Evolutionary conservation across 2,888 invertebrate species (phyloP).

Genomic region (Eurytoma adleriae): DNA sequence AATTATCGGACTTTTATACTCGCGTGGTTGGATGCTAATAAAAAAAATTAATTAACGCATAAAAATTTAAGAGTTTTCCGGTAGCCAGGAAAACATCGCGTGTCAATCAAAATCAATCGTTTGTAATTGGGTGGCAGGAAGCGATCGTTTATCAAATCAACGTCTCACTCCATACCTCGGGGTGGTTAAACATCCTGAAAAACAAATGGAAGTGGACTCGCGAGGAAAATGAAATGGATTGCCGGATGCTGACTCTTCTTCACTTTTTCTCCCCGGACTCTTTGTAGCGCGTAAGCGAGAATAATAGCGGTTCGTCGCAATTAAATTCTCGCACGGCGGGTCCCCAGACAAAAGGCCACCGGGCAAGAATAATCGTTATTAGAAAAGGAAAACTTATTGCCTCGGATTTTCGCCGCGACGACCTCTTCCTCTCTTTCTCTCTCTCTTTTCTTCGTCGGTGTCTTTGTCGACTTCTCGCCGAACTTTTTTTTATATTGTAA

Average conservation of each 20-base stretch:
- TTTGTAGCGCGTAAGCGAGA: constrained; percentile 51
- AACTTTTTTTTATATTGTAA: constrained; percentile 6
- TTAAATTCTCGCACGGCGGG: constrained; percentile 53
- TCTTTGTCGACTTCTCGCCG: too few species aligned
- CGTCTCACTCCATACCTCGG: too few species aligned
- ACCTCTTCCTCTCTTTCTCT: constrained; percentile 29
- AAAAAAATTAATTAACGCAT: too few species aligned
- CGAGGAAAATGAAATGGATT: constrained; percentile 46
- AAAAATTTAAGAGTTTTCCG: too few species aligned
- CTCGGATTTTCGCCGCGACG: constrained; percentile 41
- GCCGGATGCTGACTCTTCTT: background rate
- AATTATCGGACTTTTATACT: too few species aligned
- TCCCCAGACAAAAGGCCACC: constrained; percentile 41
- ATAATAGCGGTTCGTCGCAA: constrained; percentile 56
- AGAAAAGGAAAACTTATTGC: constrained; percentile 57
- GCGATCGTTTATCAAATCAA: background rate
- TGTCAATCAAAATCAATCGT: too few species aligned
- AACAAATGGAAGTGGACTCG: constrained; percentile 17
- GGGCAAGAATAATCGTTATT: constrained; percentile 56
- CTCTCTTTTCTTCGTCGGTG: constrained; percentile 22
- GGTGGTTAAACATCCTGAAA: constrained; percentile 30
- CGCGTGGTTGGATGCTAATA: too few species aligned
- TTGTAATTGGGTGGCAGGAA: too few species aligned
- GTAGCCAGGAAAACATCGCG: too few species aligned
- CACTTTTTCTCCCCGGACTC: constrained; percentile 24